These are phyloP conservation scores for Odocoileus virginianus DNA, from an alignment of 2,113 vertebrate species.

Conservation along the genomic window DNA sequence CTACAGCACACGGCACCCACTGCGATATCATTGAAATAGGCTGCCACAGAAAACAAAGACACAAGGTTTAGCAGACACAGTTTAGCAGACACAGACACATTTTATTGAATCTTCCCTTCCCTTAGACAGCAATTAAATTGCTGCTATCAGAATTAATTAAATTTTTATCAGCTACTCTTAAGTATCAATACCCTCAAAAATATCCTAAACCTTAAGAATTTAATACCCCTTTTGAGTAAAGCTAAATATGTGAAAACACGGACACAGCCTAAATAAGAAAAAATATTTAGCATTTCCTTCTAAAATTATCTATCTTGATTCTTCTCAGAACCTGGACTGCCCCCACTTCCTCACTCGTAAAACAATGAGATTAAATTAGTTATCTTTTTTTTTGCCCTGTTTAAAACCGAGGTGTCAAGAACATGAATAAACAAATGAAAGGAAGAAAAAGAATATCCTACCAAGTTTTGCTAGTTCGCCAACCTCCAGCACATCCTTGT, in stretches of 20 bases:
- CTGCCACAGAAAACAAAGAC: constrained; percentile 76
- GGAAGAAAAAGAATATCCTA: constrained; percentile 68
- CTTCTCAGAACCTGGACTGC: background rate
- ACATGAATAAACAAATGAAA: background rate
- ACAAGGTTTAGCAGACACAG: background rate
- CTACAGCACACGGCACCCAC: constrained; percentile 99
- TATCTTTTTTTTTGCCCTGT: background rate
- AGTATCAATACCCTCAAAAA: background rate
- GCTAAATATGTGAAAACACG: background rate
- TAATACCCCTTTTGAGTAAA: background rate
- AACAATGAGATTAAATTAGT: background rate
- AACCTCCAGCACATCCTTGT: constrained; percentile 99
- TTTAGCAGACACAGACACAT: constrained; percentile 34
- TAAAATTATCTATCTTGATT: constrained; percentile 36
- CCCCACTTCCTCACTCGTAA: background rate
- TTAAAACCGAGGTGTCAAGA: constrained; percentile 7
- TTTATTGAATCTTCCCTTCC: background rate
- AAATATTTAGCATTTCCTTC: constrained; percentile 19
- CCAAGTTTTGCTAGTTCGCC: constrained; percentile 99
- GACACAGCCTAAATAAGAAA: background rate
- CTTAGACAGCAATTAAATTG: background rate
- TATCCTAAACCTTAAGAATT: background rate
- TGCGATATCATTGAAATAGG: constrained; percentile 99
- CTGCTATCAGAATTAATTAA: background rate
- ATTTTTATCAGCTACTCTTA: background rate